Conservation (phyloP, 2,888 invertebrate genomes). For the Euproctis similis region DNA sequence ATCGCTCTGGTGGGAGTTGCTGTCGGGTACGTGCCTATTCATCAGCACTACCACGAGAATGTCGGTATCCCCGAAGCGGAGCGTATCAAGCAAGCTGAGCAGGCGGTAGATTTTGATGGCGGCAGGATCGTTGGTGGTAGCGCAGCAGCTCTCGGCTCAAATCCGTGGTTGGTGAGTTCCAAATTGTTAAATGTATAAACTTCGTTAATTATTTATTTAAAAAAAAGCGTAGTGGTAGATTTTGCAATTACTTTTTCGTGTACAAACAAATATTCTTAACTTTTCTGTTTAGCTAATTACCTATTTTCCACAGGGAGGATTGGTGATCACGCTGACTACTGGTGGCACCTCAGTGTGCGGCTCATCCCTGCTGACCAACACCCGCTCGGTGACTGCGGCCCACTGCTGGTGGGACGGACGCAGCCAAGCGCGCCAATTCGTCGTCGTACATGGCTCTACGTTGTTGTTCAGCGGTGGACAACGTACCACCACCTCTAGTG, state of each 20-base stretch:
- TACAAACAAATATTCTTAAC: too few species aligned
- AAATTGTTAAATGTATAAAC: too few species aligned
- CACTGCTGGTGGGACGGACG: constrained; percentile 34
- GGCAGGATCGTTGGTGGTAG: constrained; percentile 16
- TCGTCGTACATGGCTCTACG: neutral
- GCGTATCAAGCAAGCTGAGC: constrained; percentile 21
- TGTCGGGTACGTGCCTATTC: constrained; percentile 5
- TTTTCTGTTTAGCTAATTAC: too few species aligned
- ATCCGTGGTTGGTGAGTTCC: constrained; percentile 18
- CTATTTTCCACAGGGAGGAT: neutral
- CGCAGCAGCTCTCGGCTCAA: constrained; percentile 14
- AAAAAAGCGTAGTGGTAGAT: too few species aligned
- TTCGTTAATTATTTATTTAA: too few species aligned
- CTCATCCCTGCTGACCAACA: constrained; percentile 20
- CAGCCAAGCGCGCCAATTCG: neutral
- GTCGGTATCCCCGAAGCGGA: constrained; percentile 19
- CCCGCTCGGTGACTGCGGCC: constrained; percentile 9
- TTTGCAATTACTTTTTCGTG: too few species aligned
- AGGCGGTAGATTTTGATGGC: constrained; percentile 19
- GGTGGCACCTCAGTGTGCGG: constrained; percentile 15
- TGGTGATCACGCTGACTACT: neutral
- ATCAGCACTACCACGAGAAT: constrained; percentile 20
- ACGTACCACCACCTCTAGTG: neutral
- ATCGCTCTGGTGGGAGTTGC: constrained; percentile 4
- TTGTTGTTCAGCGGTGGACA: neutral